Percentiles rank a stretch among this genome's conserved stretches.
Conservation (phyloP, 2,888 invertebrate species). For the Petrolisthes cinctipes region DNA sequence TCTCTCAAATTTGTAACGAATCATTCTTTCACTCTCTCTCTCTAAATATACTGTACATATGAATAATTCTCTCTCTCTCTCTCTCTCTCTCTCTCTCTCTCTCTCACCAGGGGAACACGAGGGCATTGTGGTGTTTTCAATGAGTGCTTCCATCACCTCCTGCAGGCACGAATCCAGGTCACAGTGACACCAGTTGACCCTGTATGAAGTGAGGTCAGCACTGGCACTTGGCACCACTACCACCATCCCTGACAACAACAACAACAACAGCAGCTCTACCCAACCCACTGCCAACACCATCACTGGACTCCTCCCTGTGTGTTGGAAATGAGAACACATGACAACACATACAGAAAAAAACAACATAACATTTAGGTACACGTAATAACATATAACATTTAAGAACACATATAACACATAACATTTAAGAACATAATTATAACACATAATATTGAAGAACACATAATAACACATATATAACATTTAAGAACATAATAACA, state of each 20-base stretch:
- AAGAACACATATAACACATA: not conserved
- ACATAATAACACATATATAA: not conserved
- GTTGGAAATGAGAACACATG: not conserved
- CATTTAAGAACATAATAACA: not conserved
- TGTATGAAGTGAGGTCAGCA: not conserved
- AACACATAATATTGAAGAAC: not conserved
- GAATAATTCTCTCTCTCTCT: not conserved
- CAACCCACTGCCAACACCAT: not conserved
- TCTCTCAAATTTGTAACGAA: constrained; percentile 1
- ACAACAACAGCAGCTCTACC: not conserved
- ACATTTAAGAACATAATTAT: not conserved
- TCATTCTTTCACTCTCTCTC: not conserved
- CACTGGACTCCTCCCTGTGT: not conserved
- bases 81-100: not conserved
- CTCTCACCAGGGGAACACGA: constrained; percentile 12
- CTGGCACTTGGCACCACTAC: not conserved
- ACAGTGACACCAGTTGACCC: constrained; percentile 35
- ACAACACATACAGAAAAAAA: no score
- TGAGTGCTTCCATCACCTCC: not conserved
- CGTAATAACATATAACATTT: not conserved
- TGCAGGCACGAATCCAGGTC: constrained; percentile 28
- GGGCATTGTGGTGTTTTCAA: not conserved
- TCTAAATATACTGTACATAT: not conserved
- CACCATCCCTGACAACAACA: not conserved
- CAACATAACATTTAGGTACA: no score